Conservation (phyloP, 2,113 vertebrate genomes). For the mouse (Mus musculus) region DNA sequence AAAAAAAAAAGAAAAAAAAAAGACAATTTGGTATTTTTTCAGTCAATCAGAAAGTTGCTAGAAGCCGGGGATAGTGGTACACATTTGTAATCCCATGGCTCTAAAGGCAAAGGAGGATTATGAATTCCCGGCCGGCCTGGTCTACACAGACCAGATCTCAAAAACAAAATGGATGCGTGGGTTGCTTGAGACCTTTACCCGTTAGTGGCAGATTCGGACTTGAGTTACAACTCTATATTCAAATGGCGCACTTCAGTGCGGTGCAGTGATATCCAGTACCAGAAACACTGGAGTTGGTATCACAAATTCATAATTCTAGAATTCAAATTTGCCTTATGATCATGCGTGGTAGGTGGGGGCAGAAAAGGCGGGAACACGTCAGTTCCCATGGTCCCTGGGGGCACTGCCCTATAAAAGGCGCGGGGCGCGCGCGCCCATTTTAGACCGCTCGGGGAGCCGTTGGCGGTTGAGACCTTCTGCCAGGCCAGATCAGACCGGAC, state of each 20-base stretch:
- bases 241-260: not conserved
- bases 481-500: no score
- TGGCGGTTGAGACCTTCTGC: no score
- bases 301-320: not conserved
- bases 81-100: not conserved
- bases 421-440: not conserved
- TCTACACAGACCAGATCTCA: not conserved
- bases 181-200: not conserved
- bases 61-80: not conserved
- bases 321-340: not conserved
- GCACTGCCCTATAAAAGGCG: not conserved
- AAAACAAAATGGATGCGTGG: not conserved
- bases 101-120: no score
- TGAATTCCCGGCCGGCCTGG: no score
- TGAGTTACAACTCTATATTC: not conserved
- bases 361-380: not conserved
- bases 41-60: not conserved
- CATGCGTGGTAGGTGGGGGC: not conserved
- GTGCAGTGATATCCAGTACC: no score
- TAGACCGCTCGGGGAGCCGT: not conserved
- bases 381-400: not conserved
- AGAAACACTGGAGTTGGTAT: not conserved
- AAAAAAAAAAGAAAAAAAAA: not conserved
- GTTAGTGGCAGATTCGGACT: not conserved
- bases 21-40: not conserved